Conservation (phyloP, 2,888 invertebrate species). For the Netelia inedita region DNA sequence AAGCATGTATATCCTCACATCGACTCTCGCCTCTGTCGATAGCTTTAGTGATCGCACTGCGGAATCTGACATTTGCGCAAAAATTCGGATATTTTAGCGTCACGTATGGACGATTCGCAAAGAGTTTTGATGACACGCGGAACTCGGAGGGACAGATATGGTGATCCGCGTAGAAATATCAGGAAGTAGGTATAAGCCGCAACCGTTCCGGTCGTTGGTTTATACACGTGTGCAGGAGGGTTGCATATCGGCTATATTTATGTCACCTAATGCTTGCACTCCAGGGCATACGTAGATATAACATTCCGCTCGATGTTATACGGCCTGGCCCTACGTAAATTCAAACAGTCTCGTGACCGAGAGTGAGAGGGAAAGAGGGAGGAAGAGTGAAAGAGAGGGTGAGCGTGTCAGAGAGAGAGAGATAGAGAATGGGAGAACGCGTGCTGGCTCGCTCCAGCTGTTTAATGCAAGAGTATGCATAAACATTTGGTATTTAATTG, state of each 20-base stretch:
- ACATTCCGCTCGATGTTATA: neutral
- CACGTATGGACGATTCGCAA: constrained; percentile 23
- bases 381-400: too few relatives aligned
- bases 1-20: neutral
- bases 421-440: constrained; percentile 1
- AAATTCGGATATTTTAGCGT: constrained; percentile 24
- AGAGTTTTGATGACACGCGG: constrained; percentile 56
- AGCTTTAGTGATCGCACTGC: neutral
- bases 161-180: constrained; percentile 30
- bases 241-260: constrained; percentile 11
- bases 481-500: constrained; percentile 65
- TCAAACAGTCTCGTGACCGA: constrained; percentile 4
- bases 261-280: constrained; percentile 17
- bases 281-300: constrained; percentile 2
- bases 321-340: constrained; percentile 32
- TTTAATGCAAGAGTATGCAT: constrained; percentile 64
- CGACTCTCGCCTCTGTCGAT: neutral
- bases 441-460: constrained; percentile 19
- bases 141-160: constrained; percentile 47
- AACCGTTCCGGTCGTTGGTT: neutral
- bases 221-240: neutral
- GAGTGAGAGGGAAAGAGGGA: too few relatives aligned
- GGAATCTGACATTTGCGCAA: constrained; percentile 20
- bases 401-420: neutral
- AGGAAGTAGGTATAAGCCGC: constrained; percentile 22